Conservation (phyloP, 2,113 vertebrate species). For the Etheostoma cragini region DNA sequence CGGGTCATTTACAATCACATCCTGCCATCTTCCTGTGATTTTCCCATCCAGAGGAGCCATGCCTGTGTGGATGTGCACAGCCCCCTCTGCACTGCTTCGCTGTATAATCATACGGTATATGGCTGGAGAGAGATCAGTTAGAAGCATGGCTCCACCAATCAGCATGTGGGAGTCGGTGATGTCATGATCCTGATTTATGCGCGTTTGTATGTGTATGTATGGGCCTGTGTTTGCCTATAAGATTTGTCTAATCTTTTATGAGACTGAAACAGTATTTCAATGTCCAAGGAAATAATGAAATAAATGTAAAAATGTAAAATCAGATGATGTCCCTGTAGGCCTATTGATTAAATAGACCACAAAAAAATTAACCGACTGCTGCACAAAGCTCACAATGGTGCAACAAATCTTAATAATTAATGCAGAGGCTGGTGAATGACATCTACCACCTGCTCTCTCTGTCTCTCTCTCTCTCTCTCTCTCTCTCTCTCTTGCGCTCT, state of each 20-base stretch:
- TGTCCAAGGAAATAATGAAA: not conserved
- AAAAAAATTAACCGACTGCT: constrained; percentile 48
- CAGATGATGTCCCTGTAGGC: not conserved
- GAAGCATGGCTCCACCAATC: constrained; percentile 79
- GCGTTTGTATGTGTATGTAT: constrained; percentile 20
- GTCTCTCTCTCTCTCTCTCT: constrained; percentile 38
- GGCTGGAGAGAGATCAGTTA: constrained; percentile 73
- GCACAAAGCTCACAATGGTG: constrained; percentile 54
- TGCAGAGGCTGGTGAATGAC: constrained; percentile 61
- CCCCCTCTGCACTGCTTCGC: constrained; percentile 81
- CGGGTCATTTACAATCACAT: constrained; percentile 65
- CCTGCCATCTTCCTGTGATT: constrained; percentile 75
- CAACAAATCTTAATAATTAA: constrained; percentile 79
- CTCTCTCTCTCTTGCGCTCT: constrained; percentile 50
- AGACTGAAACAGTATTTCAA: constrained; percentile 39
- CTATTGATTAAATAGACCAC: constrained; percentile 39
- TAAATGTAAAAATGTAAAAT: not conserved
- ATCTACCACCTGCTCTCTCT: constrained; percentile 81
- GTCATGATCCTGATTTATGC: constrained; percentile 82
- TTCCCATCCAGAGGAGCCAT: constrained; percentile 71
- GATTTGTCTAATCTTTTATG: constrained; percentile 55
- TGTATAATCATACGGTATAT: constrained; percentile 81
- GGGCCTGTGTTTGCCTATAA: constrained; percentile 21
- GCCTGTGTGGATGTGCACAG: constrained; percentile 78
- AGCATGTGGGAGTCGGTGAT: constrained; percentile 77